These are phyloP conservation scores for Furnarius figulus DNA, from an alignment of 2,113 vertebrate species.

Conservation along the genomic window DNA sequence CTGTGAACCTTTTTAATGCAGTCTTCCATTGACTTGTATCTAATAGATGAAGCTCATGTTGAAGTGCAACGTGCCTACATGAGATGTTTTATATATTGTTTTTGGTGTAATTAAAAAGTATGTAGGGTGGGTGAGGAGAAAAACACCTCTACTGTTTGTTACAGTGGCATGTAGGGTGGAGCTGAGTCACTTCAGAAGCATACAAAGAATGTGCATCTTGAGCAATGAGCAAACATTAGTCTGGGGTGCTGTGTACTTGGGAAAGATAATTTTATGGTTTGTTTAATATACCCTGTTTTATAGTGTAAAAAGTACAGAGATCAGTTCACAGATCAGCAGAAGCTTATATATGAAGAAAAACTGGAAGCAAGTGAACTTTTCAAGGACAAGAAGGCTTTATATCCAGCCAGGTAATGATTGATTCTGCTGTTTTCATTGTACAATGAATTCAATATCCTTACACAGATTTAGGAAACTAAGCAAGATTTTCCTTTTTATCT, in stretches of 20 bases:
- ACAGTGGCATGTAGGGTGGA: not conserved
- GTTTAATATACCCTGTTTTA: slow-evolving; percentile 22
- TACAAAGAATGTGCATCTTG: slow-evolving; percentile 45
- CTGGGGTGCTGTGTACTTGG: not conserved
- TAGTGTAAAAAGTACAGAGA: slow-evolving; percentile 97
- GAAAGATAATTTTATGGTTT: slow-evolving; percentile 1
- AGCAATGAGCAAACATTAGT: slow-evolving; percentile 24
- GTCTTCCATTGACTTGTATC: not conserved
- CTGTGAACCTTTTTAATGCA: not conserved
- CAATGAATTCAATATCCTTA: not conserved
- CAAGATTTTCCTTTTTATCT: not conserved
- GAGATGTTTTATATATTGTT: not conserved
- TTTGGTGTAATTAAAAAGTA: not conserved
- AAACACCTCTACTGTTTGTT: not conserved
- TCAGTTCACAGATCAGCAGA: slow-evolving; percentile 93
- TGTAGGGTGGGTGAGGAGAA: not conserved
- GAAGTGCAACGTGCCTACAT: not conserved
- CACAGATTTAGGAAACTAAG: not conserved
- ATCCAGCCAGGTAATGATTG: slow-evolving; percentile 88
- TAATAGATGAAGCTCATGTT: not conserved
- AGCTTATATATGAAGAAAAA: slow-evolving; percentile 93
- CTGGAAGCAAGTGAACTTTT: slow-evolving; percentile 97
- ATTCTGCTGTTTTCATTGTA: not conserved
- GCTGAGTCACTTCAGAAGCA: slow-evolving; percentile 25
- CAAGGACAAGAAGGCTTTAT: slow-evolving; percentile 96